Conservation (phyloP, 2,888 invertebrate genomes). For the Gisinianus flammeolus region DNA sequence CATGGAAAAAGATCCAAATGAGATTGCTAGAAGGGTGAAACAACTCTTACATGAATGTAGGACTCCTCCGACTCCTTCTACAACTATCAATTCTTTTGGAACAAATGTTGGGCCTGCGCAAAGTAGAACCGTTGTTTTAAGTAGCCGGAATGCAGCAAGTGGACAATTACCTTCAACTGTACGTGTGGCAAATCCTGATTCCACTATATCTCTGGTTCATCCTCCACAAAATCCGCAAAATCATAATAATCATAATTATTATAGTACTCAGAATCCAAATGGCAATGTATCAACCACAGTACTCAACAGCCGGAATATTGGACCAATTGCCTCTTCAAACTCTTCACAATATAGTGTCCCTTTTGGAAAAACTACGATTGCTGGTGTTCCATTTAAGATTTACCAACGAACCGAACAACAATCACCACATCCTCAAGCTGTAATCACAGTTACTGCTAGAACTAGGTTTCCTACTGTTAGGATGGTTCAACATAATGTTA, state of each 20-base stretch:
- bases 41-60: too few species aligned
- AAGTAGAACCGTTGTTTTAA: not conserved
- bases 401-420: not conserved
- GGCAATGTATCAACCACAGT: not conserved
- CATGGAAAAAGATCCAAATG: too few species aligned
- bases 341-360: not conserved
- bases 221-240: not conserved
- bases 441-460: not conserved
- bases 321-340: not conserved
- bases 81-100: not conserved
- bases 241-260: not conserved
- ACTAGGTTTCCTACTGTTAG: not conserved
- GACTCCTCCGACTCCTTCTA: too few species aligned
- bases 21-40: too few species aligned
- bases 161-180: not conserved
- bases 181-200: not conserved
- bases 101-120: not conserved
- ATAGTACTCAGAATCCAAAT: not conserved
- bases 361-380: slow-evolving; percentile 2
- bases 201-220: not conserved
- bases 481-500: not conserved
- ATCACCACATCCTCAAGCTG: not conserved
- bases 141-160: slow-evolving; percentile 11
- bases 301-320: not conserved
- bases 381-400: slow-evolving; percentile 19